Conservation (phyloP, 2,113 vertebrate species). For the Odontophorus gujanensis region DNA sequence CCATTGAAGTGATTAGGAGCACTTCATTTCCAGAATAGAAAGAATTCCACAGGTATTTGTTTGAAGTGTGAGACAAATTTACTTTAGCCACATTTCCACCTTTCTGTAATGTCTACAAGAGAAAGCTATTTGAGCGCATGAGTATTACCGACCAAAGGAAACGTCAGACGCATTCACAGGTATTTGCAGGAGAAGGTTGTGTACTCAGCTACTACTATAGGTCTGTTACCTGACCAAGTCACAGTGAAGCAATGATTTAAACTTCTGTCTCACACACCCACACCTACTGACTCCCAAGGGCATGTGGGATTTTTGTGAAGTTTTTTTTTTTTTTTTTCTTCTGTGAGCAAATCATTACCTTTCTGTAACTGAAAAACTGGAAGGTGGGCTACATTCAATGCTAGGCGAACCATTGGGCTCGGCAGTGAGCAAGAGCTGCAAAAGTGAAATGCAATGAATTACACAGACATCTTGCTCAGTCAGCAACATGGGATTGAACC, state of each 20-base stretch:
- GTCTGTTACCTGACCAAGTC: not conserved
- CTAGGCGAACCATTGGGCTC: not conserved
- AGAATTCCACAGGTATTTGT: constrained; percentile 48
- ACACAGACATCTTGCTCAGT: not conserved
- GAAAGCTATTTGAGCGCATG: not conserved
- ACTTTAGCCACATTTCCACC: not conserved
- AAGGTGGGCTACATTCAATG: not conserved
- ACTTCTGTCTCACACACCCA: not conserved
- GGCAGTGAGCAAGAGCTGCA: not conserved
- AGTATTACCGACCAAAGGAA: not conserved
- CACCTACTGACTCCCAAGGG: not conserved
- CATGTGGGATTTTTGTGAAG: not conserved
- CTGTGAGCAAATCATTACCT: not conserved
- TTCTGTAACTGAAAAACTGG: not conserved
- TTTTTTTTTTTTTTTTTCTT: not conserved
- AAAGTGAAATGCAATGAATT: not conserved
- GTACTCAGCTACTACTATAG: not conserved
- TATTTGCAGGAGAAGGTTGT: not conserved
- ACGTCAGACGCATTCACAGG: not conserved
- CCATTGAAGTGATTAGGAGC: constrained; percentile 29
- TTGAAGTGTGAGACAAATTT: constrained; percentile 32
- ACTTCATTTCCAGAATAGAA: constrained; percentile 16
- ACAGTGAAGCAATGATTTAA: not conserved
- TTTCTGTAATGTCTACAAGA: not conserved
- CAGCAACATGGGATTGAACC: not conserved